These are phyloP conservation scores for Kobus ellipsiprymnus DNA, from an alignment of 2,113 vertebrate genomes.

Conservation along the genomic window DNA sequence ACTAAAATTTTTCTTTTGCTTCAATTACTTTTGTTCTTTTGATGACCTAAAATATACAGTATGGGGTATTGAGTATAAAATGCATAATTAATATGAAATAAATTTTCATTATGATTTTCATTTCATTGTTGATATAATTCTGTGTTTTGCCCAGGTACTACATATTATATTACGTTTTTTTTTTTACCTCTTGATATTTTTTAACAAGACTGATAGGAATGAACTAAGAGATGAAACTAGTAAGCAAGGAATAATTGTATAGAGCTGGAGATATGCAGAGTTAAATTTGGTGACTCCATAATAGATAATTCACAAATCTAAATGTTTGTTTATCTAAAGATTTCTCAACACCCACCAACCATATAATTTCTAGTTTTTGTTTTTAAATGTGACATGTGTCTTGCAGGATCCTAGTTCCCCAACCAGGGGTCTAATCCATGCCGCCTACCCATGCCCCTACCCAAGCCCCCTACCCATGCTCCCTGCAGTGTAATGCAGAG, in stretches of 20 bases:
- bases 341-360: not conserved
- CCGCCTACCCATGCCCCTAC: not conserved
- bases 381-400: not conserved
- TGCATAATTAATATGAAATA: constrained; percentile 60
- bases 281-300: not conserved
- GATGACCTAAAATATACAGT: not conserved
- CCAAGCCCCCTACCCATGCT: not conserved
- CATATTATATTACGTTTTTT: not conserved
- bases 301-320: constrained; percentile 27
- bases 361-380: fast-evolving
- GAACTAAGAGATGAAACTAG: not conserved
- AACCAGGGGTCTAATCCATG: not conserved
- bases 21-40: constrained; percentile 38
- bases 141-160: constrained; percentile 29
- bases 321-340: constrained; percentile 31
- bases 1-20: constrained; percentile 37
- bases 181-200: not conserved
- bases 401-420: not conserved
- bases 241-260: not conserved
- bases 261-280: not conserved
- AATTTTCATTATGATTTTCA: constrained; percentile 39
- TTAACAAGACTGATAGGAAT: not conserved
- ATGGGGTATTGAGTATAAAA: not conserved
- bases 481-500: not conserved
- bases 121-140: constrained; percentile 30